Conservation (phyloP, 2,888 invertebrate genomes). For the Lithodes maja region DNA sequence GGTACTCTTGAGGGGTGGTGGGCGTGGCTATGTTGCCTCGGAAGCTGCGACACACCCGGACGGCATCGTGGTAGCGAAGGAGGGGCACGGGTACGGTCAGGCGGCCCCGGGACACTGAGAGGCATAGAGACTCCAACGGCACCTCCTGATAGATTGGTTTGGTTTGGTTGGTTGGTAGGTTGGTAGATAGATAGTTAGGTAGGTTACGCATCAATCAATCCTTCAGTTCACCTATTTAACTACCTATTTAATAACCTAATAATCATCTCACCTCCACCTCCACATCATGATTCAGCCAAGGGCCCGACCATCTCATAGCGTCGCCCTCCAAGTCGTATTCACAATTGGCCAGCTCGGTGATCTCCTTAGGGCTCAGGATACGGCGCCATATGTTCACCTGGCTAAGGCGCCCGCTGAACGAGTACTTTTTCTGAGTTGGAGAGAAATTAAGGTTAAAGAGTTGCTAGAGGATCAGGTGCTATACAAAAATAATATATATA, state of each 20-base stretch:
- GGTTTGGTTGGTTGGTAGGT: no score
- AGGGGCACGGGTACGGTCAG: slow-evolving; percentile 46
- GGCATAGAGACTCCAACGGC: slow-evolving; percentile 35
- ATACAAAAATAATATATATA: no score
- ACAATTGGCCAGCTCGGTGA: slow-evolving; percentile 33
- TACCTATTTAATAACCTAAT: no score
- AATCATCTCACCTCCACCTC: slow-evolving; percentile 38
- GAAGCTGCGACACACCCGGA: slow-evolving; percentile 35
- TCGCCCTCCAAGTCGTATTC: slow-evolving; percentile 53
- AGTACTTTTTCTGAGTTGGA: slow-evolving; percentile 44
- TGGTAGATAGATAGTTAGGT: no score
- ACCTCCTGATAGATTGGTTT: slow-evolving; percentile 25
- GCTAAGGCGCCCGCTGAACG: slow-evolving; percentile 53
- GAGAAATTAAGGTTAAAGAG: no score
- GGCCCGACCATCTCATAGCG: slow-evolving; percentile 44
- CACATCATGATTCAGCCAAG: slow-evolving; percentile 33
- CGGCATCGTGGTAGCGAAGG: slow-evolving; percentile 42
- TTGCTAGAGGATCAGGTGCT: no score
- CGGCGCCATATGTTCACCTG: slow-evolving; percentile 61
- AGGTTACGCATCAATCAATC: no score
- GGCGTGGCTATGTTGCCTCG: slow-evolving; percentile 37
- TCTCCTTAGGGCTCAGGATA: slow-evolving; percentile 28
- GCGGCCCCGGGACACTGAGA: slow-evolving; percentile 38
- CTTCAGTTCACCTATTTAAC: no score
- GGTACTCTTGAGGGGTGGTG: not conserved